These are phyloP conservation scores for Taeniopygia guttata DNA, from an alignment of 2,797 vertebrate species.

Conservation along the genomic window DNA sequence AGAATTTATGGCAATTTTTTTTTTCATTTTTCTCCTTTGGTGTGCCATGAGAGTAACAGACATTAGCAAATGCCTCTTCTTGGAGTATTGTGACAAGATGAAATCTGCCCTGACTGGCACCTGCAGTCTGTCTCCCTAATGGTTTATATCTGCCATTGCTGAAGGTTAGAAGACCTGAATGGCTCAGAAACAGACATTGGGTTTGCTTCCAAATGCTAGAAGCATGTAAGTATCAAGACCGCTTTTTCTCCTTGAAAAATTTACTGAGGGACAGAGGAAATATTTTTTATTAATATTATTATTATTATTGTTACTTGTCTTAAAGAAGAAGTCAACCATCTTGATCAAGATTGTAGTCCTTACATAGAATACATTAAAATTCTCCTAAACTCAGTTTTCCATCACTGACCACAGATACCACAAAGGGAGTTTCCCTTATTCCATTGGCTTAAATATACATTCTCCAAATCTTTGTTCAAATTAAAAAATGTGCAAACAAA, in stretches of 20 bases:
- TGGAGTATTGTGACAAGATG: background rate
- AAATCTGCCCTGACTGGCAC: conserved; percentile 63
- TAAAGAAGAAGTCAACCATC: background rate
- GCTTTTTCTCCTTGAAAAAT: background rate
- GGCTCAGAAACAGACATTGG: background rate
- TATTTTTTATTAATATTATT: background rate
- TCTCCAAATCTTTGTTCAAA: conserved; percentile 11
- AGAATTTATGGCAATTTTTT: background rate
- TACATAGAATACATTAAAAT: background rate
- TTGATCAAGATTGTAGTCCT: background rate
- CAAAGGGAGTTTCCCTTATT: background rate
- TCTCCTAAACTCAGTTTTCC: background rate
- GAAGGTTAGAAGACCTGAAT: conserved; percentile 43
- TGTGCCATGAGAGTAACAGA: conserved; percentile 24
- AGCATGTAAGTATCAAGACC: background rate
- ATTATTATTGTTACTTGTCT: background rate
- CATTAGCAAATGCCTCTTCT: conserved; percentile 50
- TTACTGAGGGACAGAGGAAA: background rate
- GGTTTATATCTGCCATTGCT: conserved; percentile 62
- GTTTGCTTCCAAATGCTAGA: background rate
- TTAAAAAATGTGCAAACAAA: conserved; percentile 8
- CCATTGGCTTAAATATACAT: background rate
- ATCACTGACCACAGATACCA: background rate
- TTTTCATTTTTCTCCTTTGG: conserved; percentile 1
- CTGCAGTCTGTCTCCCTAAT: conserved; percentile 4